phyloP scores from a whole-genome alignment of 1,140 invertebrate species.

The Brachionus angularis region DNA sequence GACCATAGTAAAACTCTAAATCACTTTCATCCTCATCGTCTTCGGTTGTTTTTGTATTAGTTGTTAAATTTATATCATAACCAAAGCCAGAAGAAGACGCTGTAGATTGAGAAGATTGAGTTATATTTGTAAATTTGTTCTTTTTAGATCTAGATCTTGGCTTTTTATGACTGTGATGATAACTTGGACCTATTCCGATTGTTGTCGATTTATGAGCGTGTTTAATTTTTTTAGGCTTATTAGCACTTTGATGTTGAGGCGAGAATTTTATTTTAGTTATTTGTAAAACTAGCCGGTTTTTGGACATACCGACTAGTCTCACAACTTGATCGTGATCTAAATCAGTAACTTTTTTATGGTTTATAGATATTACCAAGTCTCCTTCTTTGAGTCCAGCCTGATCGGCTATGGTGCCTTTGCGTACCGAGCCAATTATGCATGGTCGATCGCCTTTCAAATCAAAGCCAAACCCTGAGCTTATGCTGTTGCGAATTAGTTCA shows the following conservation, averaged over 20 bases:
- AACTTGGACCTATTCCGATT: constrained; percentile 10
- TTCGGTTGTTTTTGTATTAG: constrained; percentile 25
- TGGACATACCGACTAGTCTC: constrained; percentile 17
- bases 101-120: constrained; percentile 18
- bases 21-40: constrained; percentile 35
- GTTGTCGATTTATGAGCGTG: not conserved
- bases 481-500: not conserved
- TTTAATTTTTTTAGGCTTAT: not conserved
- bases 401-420: constrained; percentile 32
- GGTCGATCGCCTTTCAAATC: constrained; percentile 40
- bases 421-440: constrained; percentile 29
- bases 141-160: not conserved
- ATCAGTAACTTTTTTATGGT: constrained; percentile 38
- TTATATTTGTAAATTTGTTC: no score
- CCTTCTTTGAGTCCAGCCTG: constrained; percentile 18
- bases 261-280: constrained; percentile 16
- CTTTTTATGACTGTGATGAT: constrained; percentile 12
- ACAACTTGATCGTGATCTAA: constrained; percentile 42
- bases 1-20: constrained; percentile 8
- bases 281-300: constrained; percentile 21
- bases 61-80: constrained; percentile 11
- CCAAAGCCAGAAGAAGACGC: constrained; percentile 25
- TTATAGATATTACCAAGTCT: constrained; percentile 26
- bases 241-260: not conserved
- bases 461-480: constrained; percentile 34